Conservation (phyloP, 2,888 invertebrate species). For the Drosophila leonis region DNA sequence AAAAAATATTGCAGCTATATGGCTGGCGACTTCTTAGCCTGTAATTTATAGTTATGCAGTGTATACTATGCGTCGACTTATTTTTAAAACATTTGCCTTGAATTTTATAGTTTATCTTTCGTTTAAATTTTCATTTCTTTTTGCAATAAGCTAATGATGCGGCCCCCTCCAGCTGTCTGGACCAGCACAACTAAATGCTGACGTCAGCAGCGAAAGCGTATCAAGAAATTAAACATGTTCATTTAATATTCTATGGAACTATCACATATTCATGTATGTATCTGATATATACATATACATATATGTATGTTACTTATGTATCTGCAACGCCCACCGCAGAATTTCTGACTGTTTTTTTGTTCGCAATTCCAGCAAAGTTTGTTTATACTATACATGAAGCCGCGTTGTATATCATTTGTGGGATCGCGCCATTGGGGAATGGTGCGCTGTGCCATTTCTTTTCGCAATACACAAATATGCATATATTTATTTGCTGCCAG, state of each 20-base stretch:
- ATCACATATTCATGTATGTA: slow-evolving; percentile 4
- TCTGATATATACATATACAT: not conserved
- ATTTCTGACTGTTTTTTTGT: slow-evolving; percentile 25
- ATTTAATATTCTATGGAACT: slow-evolving; percentile 57
- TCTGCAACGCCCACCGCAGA: slow-evolving; percentile 61
- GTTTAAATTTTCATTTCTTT: slow-evolving; percentile 8
- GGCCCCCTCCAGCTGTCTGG: not conserved
- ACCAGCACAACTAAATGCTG: slow-evolving; percentile 27
- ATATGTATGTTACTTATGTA: slow-evolving; percentile 1
- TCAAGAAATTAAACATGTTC: slow-evolving; percentile 43
- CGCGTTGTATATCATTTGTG: slow-evolving; percentile 18
- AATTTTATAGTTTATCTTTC: slow-evolving; percentile 42
- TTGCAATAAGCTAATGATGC: slow-evolving; percentile 42
- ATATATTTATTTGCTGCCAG: slow-evolving; percentile 17
- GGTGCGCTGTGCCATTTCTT: slow-evolving; percentile 35
- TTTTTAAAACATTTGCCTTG: slow-evolving; percentile 76
- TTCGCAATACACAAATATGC: slow-evolving; percentile 26
- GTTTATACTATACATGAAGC: slow-evolving; percentile 23
- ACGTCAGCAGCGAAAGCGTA: slow-evolving; percentile 51
- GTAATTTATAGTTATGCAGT: slow-evolving; percentile 63
- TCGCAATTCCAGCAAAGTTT: slow-evolving; percentile 58
- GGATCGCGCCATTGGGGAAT: slow-evolving; percentile 46
- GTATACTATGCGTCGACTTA: slow-evolving; percentile 55
- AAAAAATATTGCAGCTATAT: slow-evolving; percentile 36
- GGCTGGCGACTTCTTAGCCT: slow-evolving; percentile 36